Evolutionary conservation across 2,888 invertebrate species (phyloP).

Genomic region (Drosophila histrio): DNA sequence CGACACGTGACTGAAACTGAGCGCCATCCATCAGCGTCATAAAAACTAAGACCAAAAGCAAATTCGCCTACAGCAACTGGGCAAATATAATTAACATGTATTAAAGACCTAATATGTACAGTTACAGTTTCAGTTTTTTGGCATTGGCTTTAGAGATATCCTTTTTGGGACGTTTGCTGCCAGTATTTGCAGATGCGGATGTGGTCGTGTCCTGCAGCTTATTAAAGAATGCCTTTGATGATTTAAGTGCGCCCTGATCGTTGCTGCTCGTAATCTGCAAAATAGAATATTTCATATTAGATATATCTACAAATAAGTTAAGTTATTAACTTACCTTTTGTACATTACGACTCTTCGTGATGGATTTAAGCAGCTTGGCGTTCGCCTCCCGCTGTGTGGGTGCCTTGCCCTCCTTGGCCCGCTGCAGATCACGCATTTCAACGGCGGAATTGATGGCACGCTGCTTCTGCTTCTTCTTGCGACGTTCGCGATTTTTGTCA

Average conservation of each 20-base stretch:
- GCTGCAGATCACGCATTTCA: conserved; percentile 85
- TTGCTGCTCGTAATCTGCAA: conserved; percentile 76
- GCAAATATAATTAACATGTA: conserved; percentile 51
- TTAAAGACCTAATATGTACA: conserved; percentile 26
- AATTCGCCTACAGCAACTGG: conserved; percentile 10
- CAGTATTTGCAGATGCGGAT: conserved; percentile 47
- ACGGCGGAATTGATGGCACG: conserved; percentile 85
- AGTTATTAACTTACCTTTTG: conserved; percentile 85
- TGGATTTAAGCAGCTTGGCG: conserved; percentile 87
- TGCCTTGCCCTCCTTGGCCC: conserved; percentile 84
- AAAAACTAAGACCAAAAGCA: conserved; percentile 1
- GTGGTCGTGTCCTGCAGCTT: conserved; percentile 92
- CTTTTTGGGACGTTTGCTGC: conserved; percentile 67
- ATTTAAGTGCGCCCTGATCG: conserved; percentile 86
- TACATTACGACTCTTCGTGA: conserved; percentile 88
- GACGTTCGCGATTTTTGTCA: conserved; percentile 94
- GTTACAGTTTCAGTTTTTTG: conserved; percentile 87
- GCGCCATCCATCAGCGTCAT: no score
- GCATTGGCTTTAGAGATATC: conserved; percentile 85
- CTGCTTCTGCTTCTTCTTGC: conserved; percentile 93
- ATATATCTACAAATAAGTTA: not conserved
- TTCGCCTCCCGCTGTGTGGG: conserved; percentile 85
- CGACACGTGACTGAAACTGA: conserved; percentile 57
- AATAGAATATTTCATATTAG: conserved; percentile 2
- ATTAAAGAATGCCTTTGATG: conserved; percentile 93